Evolutionary conservation across 1,140 invertebrate genomes (phyloP).

Genomic region (Thaumatotibia leucotreta): DNA sequence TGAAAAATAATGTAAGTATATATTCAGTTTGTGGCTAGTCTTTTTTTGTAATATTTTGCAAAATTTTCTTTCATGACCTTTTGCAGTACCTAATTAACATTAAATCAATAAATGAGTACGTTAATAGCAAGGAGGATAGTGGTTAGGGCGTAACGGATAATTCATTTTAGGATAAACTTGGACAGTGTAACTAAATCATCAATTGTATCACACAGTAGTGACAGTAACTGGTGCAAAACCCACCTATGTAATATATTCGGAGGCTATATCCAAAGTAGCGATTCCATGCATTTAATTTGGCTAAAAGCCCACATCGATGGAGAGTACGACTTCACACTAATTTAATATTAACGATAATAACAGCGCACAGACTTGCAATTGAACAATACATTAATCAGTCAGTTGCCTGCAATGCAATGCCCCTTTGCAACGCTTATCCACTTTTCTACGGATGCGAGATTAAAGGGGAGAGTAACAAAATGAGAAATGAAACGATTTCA

Average conservation of each 20-base stretch:
- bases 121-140: too few relatives aligned
- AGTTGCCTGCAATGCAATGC: constrained; percentile 63
- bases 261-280: neutral
- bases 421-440: constrained; percentile 73
- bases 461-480: constrained; percentile 76
- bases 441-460: constrained; percentile 75
- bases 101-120: too few relatives aligned
- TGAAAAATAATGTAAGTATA: too few relatives aligned
- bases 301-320: neutral
- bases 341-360: neutral
- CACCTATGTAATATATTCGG: too few relatives aligned
- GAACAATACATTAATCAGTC: constrained; percentile 69
- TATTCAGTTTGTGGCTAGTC: neutral
- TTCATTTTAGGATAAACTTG: too few relatives aligned
- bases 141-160: too few relatives aligned
- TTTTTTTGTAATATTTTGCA: neutral
- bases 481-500: constrained; percentile 76
- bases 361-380: neutral
- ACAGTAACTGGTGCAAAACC: too few relatives aligned
- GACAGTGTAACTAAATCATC: too few relatives aligned
- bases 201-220: too few relatives aligned
- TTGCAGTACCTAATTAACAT: too few relatives aligned
- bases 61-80: neutral
- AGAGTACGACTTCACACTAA: neutral
- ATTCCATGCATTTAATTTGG: neutral